phyloP scores from a whole-genome alignment of 1,140 invertebrate genomes.

The Pseudomyrmex dendroicus region DNA sequence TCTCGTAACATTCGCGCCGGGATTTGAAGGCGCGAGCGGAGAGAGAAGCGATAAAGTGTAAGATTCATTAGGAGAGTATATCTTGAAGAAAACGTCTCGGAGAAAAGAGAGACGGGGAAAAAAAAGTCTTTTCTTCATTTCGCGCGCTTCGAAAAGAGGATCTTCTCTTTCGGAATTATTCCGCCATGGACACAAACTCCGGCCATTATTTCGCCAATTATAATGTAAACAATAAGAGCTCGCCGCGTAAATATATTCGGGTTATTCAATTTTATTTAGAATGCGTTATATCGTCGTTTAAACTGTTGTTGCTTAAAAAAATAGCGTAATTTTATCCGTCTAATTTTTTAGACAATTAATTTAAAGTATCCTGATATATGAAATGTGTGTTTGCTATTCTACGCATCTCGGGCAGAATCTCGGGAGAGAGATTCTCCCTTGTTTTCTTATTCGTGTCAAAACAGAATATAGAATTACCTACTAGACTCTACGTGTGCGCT shows the following conservation, averaged over 20 bases:
- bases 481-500: too few species aligned
- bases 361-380: neutral
- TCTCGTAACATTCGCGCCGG: neutral
- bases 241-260: neutral
- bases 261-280: neutral
- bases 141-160: neutral
- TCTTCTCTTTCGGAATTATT: conserved; percentile 27
- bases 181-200: neutral
- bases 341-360: too few species aligned
- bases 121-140: conserved; percentile 30
- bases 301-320: too few species aligned
- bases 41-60: conserved; percentile 8
- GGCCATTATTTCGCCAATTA: neutral
- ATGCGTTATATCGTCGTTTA: too few species aligned
- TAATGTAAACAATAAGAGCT: neutral
- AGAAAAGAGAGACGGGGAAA: neutral
- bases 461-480: too few species aligned
- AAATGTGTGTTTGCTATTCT: neutral
- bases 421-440: too few species aligned
- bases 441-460: too few species aligned
- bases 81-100: neutral
- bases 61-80: conserved; percentile 48
- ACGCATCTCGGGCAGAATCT: too few species aligned
- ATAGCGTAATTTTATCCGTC: too few species aligned
- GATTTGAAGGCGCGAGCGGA: conserved; percentile 6